A percentile compares a stretch with the other conserved stretches of the same genome.
phyloP scores from a whole-genome alignment of 2,797 vertebrate species.

The Acanthiza pusilla region DNA sequence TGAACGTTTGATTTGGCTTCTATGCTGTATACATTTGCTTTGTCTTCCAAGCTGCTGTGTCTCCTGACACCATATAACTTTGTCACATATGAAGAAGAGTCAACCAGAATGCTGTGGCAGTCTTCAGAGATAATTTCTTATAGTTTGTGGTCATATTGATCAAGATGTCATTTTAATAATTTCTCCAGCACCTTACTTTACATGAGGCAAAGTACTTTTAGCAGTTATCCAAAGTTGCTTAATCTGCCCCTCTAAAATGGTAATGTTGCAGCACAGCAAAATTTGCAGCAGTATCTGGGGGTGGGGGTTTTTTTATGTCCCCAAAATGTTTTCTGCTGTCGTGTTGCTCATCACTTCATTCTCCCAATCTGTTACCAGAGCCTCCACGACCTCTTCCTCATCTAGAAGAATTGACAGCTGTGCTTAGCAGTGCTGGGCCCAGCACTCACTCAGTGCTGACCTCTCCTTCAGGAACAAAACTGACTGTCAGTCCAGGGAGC shows the following conservation, averaged over 20 bases:
- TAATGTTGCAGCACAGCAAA: background rate
- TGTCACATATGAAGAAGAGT: background rate
- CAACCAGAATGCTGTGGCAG: background rate
- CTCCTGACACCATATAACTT: background rate
- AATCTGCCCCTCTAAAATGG: background rate
- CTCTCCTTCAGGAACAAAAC: constrained; percentile 72
- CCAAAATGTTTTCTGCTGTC: background rate
- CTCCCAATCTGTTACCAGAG: constrained; percentile 62
- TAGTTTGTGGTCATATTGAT: background rate
- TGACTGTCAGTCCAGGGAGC: constrained; percentile 70
- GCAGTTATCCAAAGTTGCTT: background rate
- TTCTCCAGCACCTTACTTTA: background rate
- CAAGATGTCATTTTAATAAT: background rate
- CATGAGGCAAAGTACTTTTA: background rate
- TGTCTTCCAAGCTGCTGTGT: background rate
- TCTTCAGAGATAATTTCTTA: background rate
- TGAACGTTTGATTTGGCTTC: background rate
- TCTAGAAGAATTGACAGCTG: constrained; percentile 66
- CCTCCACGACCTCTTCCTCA: constrained; percentile 67
- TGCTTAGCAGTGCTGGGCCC: constrained; percentile 60
- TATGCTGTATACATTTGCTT: background rate
- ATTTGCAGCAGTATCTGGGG: background rate
- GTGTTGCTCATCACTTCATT: constrained; percentile 3
- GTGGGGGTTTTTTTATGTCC: background rate
- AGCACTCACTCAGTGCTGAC: constrained; percentile 65